These are phyloP conservation scores for Diacarnus erythraeanus DNA, from an alignment of 37 sponge, comb jelly and placozoan species.

Conservation along the genomic window DNA sequence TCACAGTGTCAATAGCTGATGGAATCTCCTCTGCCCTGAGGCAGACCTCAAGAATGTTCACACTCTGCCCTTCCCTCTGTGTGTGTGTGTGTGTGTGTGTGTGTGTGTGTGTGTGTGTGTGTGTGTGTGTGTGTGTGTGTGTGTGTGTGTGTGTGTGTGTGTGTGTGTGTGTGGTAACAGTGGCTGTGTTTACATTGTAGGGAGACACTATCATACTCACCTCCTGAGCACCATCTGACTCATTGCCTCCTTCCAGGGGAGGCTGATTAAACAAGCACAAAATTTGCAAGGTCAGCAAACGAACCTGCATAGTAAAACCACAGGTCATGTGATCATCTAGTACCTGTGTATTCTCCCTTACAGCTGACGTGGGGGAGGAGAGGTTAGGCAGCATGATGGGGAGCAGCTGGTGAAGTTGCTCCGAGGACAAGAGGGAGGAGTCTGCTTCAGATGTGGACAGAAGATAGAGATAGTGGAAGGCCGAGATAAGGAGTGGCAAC, in stretches of 20 bases:
- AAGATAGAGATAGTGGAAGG: neutral
- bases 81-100: too few species aligned
- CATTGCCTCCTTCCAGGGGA: constrained; percentile 6
- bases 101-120: too few species aligned
- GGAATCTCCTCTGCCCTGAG: constrained; percentile 48
- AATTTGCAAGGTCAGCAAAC: constrained; percentile 57
- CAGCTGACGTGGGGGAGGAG: constrained; percentile 43
- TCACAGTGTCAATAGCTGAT: constrained; percentile 41
- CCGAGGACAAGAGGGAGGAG: constrained; percentile 10
- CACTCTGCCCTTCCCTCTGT: too few species aligned
- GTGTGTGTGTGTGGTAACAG: too few species aligned
- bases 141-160: too few species aligned
- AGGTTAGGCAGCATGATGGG: constrained; percentile 46
- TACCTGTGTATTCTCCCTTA: neutral
- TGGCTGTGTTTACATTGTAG: too few species aligned
- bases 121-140: too few species aligned
- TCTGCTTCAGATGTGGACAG: neutral
- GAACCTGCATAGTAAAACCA: constrained; percentile 20
- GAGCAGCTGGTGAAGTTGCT: constrained; percentile 17
- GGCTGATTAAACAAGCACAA: constrained; percentile 46
- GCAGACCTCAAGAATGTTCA: constrained; percentile 35
- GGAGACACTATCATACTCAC: too few species aligned
- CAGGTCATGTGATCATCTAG: neutral
- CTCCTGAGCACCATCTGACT: too few species aligned
- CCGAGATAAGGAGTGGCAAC: constrained; percentile 11